These are phyloP conservation scores for Chamaedrilus cognettii DNA, from an alignment of 2,888 invertebrate genomes.

Conservation along the genomic window DNA sequence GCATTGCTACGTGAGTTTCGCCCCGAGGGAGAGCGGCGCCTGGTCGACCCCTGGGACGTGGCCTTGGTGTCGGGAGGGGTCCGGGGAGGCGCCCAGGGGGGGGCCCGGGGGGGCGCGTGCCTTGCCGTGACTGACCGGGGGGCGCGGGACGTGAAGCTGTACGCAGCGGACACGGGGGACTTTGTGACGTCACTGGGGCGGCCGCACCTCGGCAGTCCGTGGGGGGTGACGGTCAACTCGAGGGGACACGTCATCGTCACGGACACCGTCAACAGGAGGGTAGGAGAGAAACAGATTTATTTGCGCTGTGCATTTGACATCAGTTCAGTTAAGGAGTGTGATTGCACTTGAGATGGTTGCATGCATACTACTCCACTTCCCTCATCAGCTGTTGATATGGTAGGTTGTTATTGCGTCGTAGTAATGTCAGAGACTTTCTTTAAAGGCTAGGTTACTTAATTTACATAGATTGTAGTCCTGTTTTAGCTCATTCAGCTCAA, in stretches of 20 bases:
- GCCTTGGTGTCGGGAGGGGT: slow-evolving; percentile 22
- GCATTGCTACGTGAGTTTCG: slow-evolving; percentile 41
- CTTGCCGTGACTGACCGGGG: slow-evolving; percentile 52
- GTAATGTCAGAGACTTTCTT: too few relatives aligned
- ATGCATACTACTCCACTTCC: too few relatives aligned
- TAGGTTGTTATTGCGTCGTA: too few relatives aligned
- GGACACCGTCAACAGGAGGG: slow-evolving; percentile 44
- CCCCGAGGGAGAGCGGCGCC: slow-evolving; percentile 41
- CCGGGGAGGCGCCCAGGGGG: slow-evolving; percentile 44
- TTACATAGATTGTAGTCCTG: too few relatives aligned
- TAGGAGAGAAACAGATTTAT: slow-evolving; percentile 38
- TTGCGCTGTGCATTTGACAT: too few relatives aligned
- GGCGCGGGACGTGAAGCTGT: slow-evolving; percentile 41
- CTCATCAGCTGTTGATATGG: too few relatives aligned
- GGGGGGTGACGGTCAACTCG: slow-evolving; percentile 48
- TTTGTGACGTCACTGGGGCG: slow-evolving; percentile 42
- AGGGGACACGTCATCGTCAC: slow-evolving; percentile 50
- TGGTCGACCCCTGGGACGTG: slow-evolving; percentile 51
- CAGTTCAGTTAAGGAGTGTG: too few relatives aligned
- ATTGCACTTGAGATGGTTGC: too few relatives aligned
- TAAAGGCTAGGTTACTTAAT: too few relatives aligned
- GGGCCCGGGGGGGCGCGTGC: neutral
- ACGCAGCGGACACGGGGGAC: slow-evolving; percentile 38
- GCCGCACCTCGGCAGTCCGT: slow-evolving; percentile 48
- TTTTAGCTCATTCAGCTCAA: too few relatives aligned